phyloP scores from a whole-genome alignment of 2,113 vertebrate species.

The Willisornis vidua region DNA sequence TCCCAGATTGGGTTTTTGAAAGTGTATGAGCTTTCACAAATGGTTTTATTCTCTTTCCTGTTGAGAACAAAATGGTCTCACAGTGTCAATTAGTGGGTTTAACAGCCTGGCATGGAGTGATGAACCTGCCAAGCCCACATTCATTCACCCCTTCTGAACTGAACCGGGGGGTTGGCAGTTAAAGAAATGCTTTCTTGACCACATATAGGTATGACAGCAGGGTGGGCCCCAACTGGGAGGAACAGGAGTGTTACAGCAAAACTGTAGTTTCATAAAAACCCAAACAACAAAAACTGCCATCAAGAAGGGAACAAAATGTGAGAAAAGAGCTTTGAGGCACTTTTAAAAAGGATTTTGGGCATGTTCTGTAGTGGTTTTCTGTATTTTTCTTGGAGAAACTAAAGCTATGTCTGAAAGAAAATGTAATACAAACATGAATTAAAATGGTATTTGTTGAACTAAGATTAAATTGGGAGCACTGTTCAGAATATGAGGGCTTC shows the following conservation, averaged over 20 bases:
- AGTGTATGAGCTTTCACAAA: not conserved
- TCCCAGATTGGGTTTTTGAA: not conserved
- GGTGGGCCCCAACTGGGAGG: not conserved
- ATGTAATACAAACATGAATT: not conserved
- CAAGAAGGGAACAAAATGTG: not conserved
- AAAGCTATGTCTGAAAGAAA: not conserved
- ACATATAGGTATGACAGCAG: not conserved
- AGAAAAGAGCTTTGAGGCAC: not conserved
- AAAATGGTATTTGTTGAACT: not conserved
- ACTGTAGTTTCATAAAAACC: not conserved
- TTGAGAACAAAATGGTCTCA: not conserved
- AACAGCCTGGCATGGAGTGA: not conserved
- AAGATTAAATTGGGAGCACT: not conserved
- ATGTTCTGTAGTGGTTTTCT: not conserved
- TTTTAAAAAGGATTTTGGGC: not conserved
- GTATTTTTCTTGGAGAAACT: not conserved
- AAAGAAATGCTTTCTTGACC: not conserved
- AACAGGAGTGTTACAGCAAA: not conserved
- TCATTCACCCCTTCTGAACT: not conserved
- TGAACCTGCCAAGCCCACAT: not conserved
- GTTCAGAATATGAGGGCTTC: not conserved
- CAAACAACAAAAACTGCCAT: not conserved
- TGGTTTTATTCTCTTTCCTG: not conserved
- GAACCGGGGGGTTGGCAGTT: not conserved
- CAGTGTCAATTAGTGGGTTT: not conserved